These are phyloP conservation scores for Himalopsyche kuldschensis DNA, from an alignment of 2,888 invertebrate genomes.

Conservation along the genomic window DNA sequence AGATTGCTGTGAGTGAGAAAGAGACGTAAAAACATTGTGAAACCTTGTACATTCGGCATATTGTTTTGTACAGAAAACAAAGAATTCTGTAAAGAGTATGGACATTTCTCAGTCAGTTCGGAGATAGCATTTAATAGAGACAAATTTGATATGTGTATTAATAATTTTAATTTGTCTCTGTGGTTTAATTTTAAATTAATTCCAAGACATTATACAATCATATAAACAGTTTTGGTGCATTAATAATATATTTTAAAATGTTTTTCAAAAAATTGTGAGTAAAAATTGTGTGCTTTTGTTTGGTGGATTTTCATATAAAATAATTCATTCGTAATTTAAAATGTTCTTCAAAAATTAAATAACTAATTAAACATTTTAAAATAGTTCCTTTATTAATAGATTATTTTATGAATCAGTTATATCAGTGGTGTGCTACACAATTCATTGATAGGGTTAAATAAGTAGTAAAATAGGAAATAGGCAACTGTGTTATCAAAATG, in stretches of 20 bases:
- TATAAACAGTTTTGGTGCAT: background rate
- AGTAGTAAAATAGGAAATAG: background rate
- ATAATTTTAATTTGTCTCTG: background rate
- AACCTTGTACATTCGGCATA: background rate
- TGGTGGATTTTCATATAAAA: background rate
- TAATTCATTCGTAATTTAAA: background rate
- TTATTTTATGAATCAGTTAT: background rate
- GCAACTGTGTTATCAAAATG: background rate
- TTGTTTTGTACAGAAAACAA: background rate
- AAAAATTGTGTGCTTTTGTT: background rate
- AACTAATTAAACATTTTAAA: background rate
- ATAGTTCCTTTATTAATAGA: background rate
- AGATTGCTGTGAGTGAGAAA: background rate
- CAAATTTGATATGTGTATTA: conserved; percentile 21
- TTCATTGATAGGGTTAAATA: background rate
- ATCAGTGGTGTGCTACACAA: background rate
- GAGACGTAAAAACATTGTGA: background rate
- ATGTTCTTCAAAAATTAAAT: background rate
- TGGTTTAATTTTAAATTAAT: conserved; percentile 15
- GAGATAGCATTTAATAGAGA: conserved; percentile 20
- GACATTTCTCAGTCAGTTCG: conserved; percentile 11
- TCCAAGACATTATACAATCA: background rate
- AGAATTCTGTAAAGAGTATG: background rate
- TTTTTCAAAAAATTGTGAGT: background rate
- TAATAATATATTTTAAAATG: background rate